phyloP scores from a whole-genome alignment of 2,888 invertebrate species.

The Blastobasis lacticolella region DNA sequence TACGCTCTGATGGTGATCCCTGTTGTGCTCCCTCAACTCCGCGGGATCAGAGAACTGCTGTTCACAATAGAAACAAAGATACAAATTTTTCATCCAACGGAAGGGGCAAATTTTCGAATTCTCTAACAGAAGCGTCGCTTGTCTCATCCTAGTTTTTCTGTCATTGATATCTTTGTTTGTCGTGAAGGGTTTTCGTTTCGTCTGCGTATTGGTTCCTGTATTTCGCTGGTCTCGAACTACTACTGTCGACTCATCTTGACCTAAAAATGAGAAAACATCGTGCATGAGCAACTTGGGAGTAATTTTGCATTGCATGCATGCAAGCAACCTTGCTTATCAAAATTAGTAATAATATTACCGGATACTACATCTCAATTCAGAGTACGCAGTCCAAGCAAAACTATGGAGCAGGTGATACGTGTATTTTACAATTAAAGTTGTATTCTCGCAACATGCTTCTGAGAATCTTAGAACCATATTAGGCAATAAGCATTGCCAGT shows the following conservation, averaged over 20 bases:
- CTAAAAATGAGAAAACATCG: slow-evolving; percentile 59
- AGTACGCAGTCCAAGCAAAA: no score
- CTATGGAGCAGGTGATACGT: no score
- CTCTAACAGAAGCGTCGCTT: slow-evolving; percentile 42
- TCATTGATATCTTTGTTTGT: slow-evolving; percentile 23
- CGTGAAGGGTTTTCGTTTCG: slow-evolving; percentile 14
- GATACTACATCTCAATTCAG: no score
- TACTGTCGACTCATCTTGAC: slow-evolving; percentile 32
- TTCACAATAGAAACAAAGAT: slow-evolving; percentile 54
- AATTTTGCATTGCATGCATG: slow-evolving; percentile 13
- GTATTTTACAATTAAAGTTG: no score
- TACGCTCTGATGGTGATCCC: slow-evolving; percentile 25
- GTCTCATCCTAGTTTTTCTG: slow-evolving; percentile 38
- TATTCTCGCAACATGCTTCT: no score
- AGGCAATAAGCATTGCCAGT: no score
- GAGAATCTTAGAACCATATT: no score
- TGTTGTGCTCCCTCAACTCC: slow-evolving; percentile 35
- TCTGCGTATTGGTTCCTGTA: no score
- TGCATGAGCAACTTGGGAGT: slow-evolving; percentile 28
- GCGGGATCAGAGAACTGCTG: slow-evolving; percentile 42
- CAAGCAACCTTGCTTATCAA: slow-evolving; percentile 4
- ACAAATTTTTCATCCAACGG: slow-evolving; percentile 55
- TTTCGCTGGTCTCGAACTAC: slow-evolving; percentile 11
- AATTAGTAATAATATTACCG: no score
- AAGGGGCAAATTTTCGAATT: slow-evolving; percentile 54